These are phyloP conservation scores for Chrysocyon brachyurus DNA, from an alignment of 2,797 vertebrate genomes.

Conservation along the genomic window DNA sequence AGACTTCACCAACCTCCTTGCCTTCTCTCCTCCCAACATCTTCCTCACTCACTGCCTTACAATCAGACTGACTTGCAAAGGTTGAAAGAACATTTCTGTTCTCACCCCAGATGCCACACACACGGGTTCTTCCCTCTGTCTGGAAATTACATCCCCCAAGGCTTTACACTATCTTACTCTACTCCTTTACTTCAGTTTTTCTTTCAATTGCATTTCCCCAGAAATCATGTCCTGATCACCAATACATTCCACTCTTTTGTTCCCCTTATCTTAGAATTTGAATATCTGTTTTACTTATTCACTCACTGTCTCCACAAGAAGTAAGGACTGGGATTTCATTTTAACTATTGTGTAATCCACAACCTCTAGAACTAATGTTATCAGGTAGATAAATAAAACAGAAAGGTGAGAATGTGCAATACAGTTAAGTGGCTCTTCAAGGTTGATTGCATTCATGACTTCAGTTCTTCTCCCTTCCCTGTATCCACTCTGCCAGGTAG, in stretches of 20 bases:
- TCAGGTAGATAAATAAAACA: not conserved
- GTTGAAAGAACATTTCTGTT: not conserved
- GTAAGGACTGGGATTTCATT: not conserved
- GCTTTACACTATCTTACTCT: not conserved
- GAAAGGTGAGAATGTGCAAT: not conserved
- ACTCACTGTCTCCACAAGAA: not conserved
- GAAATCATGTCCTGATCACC: not conserved
- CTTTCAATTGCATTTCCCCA: not conserved
- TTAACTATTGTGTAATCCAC: not conserved
- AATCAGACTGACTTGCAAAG: not conserved
- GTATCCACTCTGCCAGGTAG: not conserved
- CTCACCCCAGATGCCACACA: rapidly evolving
- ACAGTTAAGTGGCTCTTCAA: not conserved
- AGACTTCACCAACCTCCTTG: not conserved
- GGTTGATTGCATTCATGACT: not conserved
- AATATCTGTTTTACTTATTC: not conserved
- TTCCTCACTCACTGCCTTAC: not conserved
- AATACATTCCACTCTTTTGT: not conserved
- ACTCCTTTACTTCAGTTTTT: not conserved
- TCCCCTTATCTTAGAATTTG: not conserved
- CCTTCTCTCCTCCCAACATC: rapidly evolving
- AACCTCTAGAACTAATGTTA: not conserved
- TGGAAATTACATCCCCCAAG: not conserved
- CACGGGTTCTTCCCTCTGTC: not conserved
- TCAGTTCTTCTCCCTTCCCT: not conserved